These are phyloP conservation scores for Oreochromis aureus DNA, from an alignment of 2,113 vertebrate genomes.

Conservation along the genomic window DNA sequence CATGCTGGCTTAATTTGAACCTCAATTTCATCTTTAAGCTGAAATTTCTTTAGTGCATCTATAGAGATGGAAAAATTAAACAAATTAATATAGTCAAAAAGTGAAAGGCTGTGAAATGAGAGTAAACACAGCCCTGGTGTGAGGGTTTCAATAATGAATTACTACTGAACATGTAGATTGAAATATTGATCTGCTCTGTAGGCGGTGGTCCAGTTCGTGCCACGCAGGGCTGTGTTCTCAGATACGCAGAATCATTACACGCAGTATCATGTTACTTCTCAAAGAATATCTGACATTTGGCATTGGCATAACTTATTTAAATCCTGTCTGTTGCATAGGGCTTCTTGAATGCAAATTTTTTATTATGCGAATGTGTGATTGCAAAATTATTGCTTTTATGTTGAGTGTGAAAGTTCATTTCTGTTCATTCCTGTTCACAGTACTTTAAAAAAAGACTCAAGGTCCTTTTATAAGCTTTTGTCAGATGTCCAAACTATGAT, in stretches of 20 bases:
- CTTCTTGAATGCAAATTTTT: neutral
- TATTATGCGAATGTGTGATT: rapidly evolving
- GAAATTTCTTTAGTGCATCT: neutral
- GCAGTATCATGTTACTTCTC: neutral
- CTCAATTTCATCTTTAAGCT: neutral
- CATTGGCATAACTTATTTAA: neutral
- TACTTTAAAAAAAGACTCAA: neutral
- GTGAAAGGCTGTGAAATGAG: neutral
- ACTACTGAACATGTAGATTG: neutral
- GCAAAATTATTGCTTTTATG: neutral
- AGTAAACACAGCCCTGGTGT: neutral
- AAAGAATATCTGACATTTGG: neutral
- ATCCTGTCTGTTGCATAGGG: neutral
- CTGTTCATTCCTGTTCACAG: neutral
- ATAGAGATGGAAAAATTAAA: rapidly evolving
- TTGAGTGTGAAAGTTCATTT: neutral
- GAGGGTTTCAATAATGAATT: neutral
- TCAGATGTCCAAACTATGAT: neutral
- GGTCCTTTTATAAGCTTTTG: neutral
- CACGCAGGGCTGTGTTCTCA: neutral
- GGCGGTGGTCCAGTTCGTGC: neutral
- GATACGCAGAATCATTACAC: neutral
- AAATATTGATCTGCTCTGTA: neutral
- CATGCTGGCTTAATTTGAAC: neutral
- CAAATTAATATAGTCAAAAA: neutral